Evolutionary conservation across 2,888 invertebrate genomes (phyloP), one percentile per base, ranked within the genome.

Genomic region (Epirrhoe tristata): DNA sequence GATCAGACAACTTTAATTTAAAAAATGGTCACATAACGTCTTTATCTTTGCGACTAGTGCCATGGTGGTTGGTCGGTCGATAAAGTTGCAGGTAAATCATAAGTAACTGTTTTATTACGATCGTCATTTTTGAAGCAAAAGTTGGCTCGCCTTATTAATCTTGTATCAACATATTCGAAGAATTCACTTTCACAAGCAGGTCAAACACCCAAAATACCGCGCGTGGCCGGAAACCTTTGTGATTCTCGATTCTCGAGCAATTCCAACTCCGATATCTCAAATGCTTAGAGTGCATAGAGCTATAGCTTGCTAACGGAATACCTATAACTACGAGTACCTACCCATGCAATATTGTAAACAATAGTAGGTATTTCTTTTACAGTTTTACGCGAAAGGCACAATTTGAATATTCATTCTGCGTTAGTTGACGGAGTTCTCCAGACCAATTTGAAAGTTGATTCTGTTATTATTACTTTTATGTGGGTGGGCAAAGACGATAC

Each of bases 191-290:
- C 77, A 78, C 79, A 87, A 86, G 83, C 84, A 78, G 85, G 84
- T 83, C 86, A 83, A 82, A 76, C 80, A 79, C 79, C 82, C 80
- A 81, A 83, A 88, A 87, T 86, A 84, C 81, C 75, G 69, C 77
- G 75, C 80, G 78, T 75, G 78, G 78, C 77, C 83, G 86, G 84
- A 85, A 85, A 79, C 76, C 81, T 80, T 78, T 79, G 79, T 87
- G 88, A 90, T 81, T 90, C 88, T 87, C 72, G 67, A 76, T 72
- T 81, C 74, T 67, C 75, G 71, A 81, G 76, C 80, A 82, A 80
- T 80, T 78, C 72, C 74, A 77, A 80, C 77, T 80, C 77, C 58
- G 58, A 59, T 24, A 36, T 51, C 17, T 58, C 36, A 58, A 10
- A 43, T 17, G 16, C 6, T 46, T n/a, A 17, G 32, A 57, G 32